Conservation (phyloP, 2,113 vertebrate species). For the Procavia capensis region DNA sequence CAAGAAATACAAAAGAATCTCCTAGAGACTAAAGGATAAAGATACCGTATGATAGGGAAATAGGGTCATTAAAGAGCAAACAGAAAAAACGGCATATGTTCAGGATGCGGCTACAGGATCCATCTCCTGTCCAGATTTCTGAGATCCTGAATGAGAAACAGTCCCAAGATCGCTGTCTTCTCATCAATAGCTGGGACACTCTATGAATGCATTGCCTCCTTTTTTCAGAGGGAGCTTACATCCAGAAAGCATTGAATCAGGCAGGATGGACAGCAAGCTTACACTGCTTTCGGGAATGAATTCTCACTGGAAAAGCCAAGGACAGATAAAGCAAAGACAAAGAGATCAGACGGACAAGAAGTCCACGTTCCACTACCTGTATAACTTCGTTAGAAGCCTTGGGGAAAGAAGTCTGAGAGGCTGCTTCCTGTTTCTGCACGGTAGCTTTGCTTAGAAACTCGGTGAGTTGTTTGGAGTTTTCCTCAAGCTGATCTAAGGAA, state of each 20-base stretch:
- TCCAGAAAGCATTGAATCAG: not conserved
- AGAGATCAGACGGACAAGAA: conserved; percentile 11
- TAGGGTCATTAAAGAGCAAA: too few relatives aligned
- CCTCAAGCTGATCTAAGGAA: conserved; percentile 89
- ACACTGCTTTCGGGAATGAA: not conserved
- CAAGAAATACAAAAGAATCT: too few relatives aligned
- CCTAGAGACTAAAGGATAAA: too few relatives aligned
- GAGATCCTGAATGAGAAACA: not conserved
- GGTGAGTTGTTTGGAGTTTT: conserved; percentile 81
- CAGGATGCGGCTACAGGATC: too few relatives aligned
- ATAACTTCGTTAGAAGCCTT: conserved; percentile 81
- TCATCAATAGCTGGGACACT: not conserved
- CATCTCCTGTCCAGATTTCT: not conserved
- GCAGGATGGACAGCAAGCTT: conserved; percentile 19
- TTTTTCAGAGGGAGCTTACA: not conserved
- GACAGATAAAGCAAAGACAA: conserved; percentile 23
- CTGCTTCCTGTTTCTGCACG: conserved; percentile 77
- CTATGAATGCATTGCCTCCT: conserved; percentile 2
- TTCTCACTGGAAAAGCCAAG: not conserved
- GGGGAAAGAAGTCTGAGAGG: conserved; percentile 83
- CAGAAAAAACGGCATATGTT: too few relatives aligned
- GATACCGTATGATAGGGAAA: too few relatives aligned
- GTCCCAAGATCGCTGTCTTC: conserved; percentile 17
- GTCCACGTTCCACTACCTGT: conserved; percentile 73
- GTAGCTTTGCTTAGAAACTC: conserved; percentile 66